Evolutionary conservation across 2,888 invertebrate species (phyloP).

Genomic region (Thalpophila matura): DNA sequence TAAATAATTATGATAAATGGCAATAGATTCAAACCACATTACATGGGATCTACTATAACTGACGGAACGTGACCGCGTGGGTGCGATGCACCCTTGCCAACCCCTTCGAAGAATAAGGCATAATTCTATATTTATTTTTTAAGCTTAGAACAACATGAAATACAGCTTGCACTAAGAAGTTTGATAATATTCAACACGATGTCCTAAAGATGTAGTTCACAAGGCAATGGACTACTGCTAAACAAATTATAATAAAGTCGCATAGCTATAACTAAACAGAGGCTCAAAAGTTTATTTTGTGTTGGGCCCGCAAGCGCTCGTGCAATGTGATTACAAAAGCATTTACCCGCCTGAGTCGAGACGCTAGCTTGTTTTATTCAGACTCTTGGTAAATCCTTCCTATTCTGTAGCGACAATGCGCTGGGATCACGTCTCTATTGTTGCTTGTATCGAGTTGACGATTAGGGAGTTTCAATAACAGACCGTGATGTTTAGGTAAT

Average conservation of each 20-base stretch:
- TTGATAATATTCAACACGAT: constrained; percentile 41
- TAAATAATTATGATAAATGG: too few relatives aligned
- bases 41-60: too few relatives aligned
- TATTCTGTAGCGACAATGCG: constrained; percentile 84
- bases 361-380: constrained; percentile 84
- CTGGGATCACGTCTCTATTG: constrained; percentile 80
- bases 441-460: constrained; percentile 82
- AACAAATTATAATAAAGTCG: constrained; percentile 60
- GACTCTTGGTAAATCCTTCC: constrained; percentile 83
- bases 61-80: too few relatives aligned
- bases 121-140: too few relatives aligned
- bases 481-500: constrained; percentile 67
- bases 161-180: constrained; percentile 24
- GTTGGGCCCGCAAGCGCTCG: constrained; percentile 69
- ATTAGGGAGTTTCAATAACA: constrained; percentile 83
- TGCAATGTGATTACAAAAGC: constrained; percentile 82
- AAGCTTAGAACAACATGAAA: constrained; percentile 15
- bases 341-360: constrained; percentile 78
- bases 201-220: constrained; percentile 35
- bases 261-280: constrained; percentile 56
- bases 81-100: too few relatives aligned
- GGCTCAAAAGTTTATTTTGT: constrained; percentile 69
- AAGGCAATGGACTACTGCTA: constrained; percentile 45
- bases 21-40: too few relatives aligned
- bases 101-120: too few relatives aligned